These are phyloP conservation scores for Procavia capensis DNA, from an alignment of 2,113 vertebrate species.

Conservation along the genomic window DNA sequence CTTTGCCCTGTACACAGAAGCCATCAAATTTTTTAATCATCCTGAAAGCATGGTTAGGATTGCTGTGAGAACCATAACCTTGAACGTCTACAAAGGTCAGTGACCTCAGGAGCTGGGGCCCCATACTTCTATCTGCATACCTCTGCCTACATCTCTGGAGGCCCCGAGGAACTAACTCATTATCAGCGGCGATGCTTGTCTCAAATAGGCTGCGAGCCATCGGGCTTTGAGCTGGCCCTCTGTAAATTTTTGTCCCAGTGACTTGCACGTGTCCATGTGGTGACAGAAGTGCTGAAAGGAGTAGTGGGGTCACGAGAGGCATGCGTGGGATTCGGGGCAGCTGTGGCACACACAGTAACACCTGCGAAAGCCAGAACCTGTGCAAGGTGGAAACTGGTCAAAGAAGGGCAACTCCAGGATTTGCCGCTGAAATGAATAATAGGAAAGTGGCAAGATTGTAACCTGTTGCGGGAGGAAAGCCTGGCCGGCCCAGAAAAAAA, in stretches of 20 bases:
- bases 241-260: neutral
- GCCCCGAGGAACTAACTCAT: neutral
- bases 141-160: neutral
- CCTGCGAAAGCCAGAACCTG: neutral
- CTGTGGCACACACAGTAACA: neutral
- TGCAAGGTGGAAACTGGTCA: neutral
- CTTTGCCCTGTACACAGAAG: conserved; percentile 99
- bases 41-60: conserved; percentile 99
- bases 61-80: conserved; percentile 98
- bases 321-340: neutral
- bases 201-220: neutral
- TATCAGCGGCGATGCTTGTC: neutral
- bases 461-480: neutral
- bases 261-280: neutral
- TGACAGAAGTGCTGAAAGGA: neutral
- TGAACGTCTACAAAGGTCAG: conserved; percentile 99
- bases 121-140: neutral
- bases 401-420: neutral
- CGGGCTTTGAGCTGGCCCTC: neutral
- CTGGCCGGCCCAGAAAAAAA: neutral
- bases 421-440: neutral
- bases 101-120: neutral
- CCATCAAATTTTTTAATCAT: conserved; percentile 99
- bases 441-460: neutral
- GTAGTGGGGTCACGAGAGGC: neutral